Conservation (phyloP, 2,113 vertebrate genomes). For the Anas platyrhynchos region DNA sequence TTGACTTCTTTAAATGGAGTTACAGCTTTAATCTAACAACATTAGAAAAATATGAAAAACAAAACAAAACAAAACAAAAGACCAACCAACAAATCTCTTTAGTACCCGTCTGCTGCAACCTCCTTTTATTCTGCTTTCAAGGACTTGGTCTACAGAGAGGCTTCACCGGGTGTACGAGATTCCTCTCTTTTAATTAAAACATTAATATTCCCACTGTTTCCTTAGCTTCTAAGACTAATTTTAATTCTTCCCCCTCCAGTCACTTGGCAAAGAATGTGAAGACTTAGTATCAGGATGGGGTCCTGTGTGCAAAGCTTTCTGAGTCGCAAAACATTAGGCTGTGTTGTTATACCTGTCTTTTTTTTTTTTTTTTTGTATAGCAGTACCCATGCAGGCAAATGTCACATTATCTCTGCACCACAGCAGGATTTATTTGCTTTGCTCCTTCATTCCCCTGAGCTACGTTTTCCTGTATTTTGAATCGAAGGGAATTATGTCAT, state of each 20-base stretch:
- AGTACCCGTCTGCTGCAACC: not conserved
- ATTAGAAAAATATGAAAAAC: not conserved
- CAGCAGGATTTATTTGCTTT: constrained; percentile 53
- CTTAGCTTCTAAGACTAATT: constrained; percentile 15
- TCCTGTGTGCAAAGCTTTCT: constrained; percentile 18
- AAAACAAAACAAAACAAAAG: too few species aligned
- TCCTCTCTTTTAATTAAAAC: constrained; percentile 38
- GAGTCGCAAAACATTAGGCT: not conserved
- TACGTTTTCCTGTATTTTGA: constrained; percentile 37
- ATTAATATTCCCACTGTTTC: constrained; percentile 62
- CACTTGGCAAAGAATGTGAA: constrained; percentile 48
- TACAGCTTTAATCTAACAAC: not conserved
- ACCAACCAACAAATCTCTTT: not conserved
- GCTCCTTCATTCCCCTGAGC: constrained; percentile 18
- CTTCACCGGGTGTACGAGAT: not conserved
- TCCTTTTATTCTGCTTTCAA: constrained; percentile 35
- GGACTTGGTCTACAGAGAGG: constrained; percentile 16
- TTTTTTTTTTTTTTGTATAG: not conserved
- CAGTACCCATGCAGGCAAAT: constrained; percentile 42
- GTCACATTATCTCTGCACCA: constrained; percentile 57
- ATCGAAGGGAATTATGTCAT: constrained; percentile 43
- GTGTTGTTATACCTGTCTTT: constrained; percentile 37
- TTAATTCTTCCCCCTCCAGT: constrained; percentile 35
- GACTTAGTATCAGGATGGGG: constrained; percentile 30
- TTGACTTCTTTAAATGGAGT: not conserved